phyloP scores from a whole-genome alignment of 2,797 vertebrate genomes.

The Limnodromus scolopaceus region DNA sequence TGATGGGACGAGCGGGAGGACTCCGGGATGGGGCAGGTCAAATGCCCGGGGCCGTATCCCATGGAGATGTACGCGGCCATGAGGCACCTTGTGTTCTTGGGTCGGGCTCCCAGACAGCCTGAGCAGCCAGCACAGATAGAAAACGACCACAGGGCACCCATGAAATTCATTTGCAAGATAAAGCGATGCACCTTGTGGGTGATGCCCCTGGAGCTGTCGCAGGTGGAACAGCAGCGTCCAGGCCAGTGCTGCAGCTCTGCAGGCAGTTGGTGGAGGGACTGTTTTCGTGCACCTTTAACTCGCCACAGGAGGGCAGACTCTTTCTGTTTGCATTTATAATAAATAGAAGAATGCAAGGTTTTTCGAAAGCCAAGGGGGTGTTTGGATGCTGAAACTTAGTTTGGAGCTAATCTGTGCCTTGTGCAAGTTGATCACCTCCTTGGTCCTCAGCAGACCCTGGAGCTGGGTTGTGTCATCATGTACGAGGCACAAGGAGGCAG shows the following conservation, averaged over 20 bases:
- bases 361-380: background rate
- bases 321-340: background rate
- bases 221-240: background rate
- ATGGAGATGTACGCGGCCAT: accelerated
- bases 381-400: background rate
- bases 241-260: accelerated
- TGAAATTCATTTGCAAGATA: background rate
- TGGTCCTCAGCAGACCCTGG: accelerated
- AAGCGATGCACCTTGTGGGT: background rate
- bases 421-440: background rate
- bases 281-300: background rate
- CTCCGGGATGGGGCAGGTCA: background rate
- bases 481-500: accelerated
- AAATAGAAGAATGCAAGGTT: background rate
- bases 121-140: background rate
- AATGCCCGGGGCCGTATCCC: background rate
- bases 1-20: background rate
- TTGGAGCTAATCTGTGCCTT: background rate
- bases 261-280: accelerated
- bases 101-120: background rate
- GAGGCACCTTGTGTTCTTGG: background rate
- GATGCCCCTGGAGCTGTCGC: background rate
- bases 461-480: accelerated
- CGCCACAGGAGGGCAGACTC: background rate
- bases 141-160: background rate